Evolutionary conservation across 2,888 invertebrate genomes (phyloP), one percentile per base, ranked within the genome.

Genomic region (Myopa testacea): DNA sequence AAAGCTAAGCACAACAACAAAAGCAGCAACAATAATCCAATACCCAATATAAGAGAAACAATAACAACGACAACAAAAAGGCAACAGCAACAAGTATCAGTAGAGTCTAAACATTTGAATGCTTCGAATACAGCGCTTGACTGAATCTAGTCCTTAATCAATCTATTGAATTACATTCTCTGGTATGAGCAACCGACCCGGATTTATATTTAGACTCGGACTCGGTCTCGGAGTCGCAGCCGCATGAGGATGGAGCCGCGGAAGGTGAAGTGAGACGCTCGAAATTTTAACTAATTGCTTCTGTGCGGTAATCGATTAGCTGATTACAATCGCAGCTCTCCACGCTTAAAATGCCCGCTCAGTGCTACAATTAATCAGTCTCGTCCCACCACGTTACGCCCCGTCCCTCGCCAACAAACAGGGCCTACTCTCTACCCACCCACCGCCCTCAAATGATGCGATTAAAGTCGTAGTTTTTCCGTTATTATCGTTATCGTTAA

Each of bases 321-420:
- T 79, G 81, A 80, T 80, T 80, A 81, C 77, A 78, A 81, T 80
- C 80, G 79, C 80, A 79, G 78, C 75, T 78, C 45, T 62, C 4
- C 40, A 26, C 34, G n/a, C 12, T 45, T 40, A 16, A 60, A 75
- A 26, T 40, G 65, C 67, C 37, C 74, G 45, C 26, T 67, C 34
- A 19, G 52, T 67, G 19, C 55, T 14, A 75, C n/a, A 75, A 37
- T 67, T 19, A 58, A n/a, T 26, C 19, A n/a, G 8, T n/a, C n/a
- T 12, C 37, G 0, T n/a, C 52, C 40, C 58, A 72, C 16, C 14
- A n/a, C 16, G 12, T 10, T n/a, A 12, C 50, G 3, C 34, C 14
- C 26, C 37, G 7, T 40, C 7, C 26, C 26, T 40, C 40, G 7
- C 26, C 73, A 8, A 19, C 45, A 14, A 67, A 38, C 67, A 38